Evolutionary conservation across 2,113 vertebrate species (phyloP).

Genomic region (Empidonax alnorum): DNA sequence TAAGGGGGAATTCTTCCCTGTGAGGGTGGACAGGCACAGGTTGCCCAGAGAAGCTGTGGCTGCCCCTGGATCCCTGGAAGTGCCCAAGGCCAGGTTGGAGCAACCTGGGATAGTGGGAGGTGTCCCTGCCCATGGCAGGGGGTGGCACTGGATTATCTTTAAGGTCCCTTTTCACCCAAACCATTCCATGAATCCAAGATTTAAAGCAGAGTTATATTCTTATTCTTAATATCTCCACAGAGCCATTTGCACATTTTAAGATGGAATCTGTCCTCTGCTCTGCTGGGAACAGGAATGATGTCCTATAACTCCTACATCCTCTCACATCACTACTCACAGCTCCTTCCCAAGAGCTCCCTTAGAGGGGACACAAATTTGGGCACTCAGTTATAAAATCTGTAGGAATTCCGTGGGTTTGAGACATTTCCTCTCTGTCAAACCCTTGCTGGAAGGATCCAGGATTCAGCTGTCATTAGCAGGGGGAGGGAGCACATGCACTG

Average conservation of each 20-base stretch:
- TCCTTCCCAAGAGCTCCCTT: background rate
- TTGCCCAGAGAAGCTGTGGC: background rate
- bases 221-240: background rate
- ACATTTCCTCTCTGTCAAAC: background rate
- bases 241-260: background rate
- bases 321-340: background rate
- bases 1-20: background rate
- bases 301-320: background rate
- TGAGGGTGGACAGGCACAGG: background rate
- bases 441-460: background rate
- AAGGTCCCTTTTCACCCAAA: background rate
- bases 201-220: background rate
- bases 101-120: background rate
- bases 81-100: background rate
- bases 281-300: background rate
- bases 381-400: rapidly evolving
- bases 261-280: background rate
- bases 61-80: background rate
- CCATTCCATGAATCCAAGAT: background rate
- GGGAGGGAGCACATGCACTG: background rate
- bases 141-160: background rate
- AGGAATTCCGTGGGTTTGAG: background rate
- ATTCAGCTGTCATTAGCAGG: background rate
- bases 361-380: background rate
- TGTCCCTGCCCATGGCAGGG: background rate